Conservation (phyloP, 2,888 invertebrate genomes). For the Polylopha cassiicola region DNA sequence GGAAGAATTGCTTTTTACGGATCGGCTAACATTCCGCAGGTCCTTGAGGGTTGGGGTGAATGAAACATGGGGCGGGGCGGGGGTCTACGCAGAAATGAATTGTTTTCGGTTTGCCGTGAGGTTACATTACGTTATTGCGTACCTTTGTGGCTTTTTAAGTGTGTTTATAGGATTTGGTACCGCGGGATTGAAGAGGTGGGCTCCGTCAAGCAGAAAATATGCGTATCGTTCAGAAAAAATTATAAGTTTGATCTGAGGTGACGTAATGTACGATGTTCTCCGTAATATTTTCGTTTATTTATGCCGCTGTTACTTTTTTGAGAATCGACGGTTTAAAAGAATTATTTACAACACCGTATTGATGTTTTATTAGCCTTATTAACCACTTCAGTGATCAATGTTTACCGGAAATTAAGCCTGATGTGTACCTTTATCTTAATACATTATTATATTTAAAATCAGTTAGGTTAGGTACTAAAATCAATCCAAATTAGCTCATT, state of each 20-base stretch:
- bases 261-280: no score
- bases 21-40: constrained; percentile 63
- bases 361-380: no score
- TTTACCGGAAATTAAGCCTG: no score
- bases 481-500: no score
- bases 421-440: no score
- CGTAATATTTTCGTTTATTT: no score
- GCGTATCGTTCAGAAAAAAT: constrained; percentile 11
- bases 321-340: no score
- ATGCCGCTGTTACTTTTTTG: no score
- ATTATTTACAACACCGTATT: no score
- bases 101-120: constrained; percentile 63
- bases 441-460: no score
- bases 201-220: constrained; percentile 14
- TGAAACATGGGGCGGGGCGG: constrained; percentile 30
- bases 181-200: constrained; percentile 21
- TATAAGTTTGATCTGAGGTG: constrained; percentile 2
- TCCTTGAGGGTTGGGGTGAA: constrained; percentile 33
- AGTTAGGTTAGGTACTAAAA: no score
- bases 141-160: constrained; percentile 62
- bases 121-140: constrained; percentile 62
- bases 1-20: constrained; percentile 72
- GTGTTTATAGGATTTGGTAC: constrained; percentile 52
- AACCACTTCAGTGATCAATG: no score
- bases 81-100: constrained; percentile 54